A percentile compares a stretch with the other conserved stretches of the same genome.
These are phyloP conservation scores for Silurus asotus DNA, from an alignment of 2,113 vertebrate genomes.

Conservation along the genomic window DNA sequence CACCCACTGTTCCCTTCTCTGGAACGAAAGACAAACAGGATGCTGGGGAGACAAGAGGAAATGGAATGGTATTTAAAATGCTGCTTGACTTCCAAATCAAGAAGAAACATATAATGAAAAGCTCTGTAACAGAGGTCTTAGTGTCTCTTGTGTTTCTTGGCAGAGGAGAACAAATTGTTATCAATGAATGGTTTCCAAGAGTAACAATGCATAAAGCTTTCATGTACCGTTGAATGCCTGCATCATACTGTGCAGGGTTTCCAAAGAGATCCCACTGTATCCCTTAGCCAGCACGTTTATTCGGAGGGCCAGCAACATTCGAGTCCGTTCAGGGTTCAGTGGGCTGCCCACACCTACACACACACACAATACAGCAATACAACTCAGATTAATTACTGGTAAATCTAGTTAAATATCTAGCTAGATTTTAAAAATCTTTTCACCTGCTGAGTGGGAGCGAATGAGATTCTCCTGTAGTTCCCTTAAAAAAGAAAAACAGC, in stretches of 20 bases:
- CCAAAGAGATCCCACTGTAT: conserved; percentile 91
- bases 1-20: conserved; percentile 96
- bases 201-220: conserved; percentile 3
- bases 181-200: background rate
- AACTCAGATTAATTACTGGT: background rate
- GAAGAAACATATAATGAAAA: background rate
- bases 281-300: conserved; percentile 98
- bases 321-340: conserved; percentile 87
- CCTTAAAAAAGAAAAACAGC: conserved; percentile 67
- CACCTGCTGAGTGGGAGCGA: conserved; percentile 97
- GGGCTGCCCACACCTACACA: conserved; percentile 90
- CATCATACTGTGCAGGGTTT: conserved; percentile 88
- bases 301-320: conserved; percentile 93
- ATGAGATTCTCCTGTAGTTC: conserved; percentile 96
- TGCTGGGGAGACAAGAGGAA: conserved; percentile 66
- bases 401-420: background rate
- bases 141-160: conserved; percentile 8
- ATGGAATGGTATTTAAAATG: background rate
- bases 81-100: background rate
- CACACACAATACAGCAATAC: background rate
- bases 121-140: conserved; percentile 9
- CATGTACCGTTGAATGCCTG: conserved; percentile 89
- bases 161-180: conserved; percentile 24
- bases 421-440: background rate
- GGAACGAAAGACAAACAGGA: conserved; percentile 96